These are phyloP conservation scores for Falco rusticolus DNA, from an alignment of 2,797 vertebrate species.

Conservation along the genomic window DNA sequence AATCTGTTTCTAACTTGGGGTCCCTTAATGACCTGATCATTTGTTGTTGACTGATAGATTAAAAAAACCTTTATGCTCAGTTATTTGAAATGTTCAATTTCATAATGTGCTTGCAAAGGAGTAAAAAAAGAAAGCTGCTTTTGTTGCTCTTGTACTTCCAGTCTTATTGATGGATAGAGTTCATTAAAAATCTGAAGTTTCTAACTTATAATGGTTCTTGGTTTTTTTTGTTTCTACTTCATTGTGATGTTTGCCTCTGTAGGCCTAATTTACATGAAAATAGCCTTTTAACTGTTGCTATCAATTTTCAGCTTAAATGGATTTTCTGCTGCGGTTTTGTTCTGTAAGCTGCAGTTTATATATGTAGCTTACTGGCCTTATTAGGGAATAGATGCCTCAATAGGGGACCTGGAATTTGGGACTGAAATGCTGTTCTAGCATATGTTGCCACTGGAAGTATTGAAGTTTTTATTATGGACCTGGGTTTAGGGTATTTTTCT, in stretches of 20 bases:
- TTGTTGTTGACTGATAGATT: neutral
- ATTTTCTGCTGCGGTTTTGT: neutral
- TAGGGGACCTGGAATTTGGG: neutral
- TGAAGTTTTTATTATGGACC: neutral
- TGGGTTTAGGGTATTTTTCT: neutral
- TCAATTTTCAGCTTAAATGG: neutral
- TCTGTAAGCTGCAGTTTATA: neutral
- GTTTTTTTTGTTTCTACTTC: neutral
- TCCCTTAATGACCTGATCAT: neutral
- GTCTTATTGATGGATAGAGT: neutral
- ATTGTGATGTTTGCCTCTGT: neutral
- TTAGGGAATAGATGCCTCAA: neutral
- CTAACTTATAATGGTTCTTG: neutral
- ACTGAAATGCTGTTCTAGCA: neutral
- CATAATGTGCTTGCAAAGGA: neutral
- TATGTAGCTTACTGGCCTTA: neutral
- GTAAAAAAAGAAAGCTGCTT: neutral
- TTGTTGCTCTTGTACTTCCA: neutral
- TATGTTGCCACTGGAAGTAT: neutral
- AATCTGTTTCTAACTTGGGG: neutral
- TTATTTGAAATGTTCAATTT: neutral
- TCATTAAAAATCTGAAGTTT: neutral
- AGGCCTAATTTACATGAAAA: neutral
- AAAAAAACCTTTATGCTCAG: neutral
- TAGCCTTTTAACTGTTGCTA: neutral